These are phyloP conservation scores for Anser cygnoides DNA, from an alignment of 2,113 vertebrate genomes.

Conservation along the genomic window DNA sequence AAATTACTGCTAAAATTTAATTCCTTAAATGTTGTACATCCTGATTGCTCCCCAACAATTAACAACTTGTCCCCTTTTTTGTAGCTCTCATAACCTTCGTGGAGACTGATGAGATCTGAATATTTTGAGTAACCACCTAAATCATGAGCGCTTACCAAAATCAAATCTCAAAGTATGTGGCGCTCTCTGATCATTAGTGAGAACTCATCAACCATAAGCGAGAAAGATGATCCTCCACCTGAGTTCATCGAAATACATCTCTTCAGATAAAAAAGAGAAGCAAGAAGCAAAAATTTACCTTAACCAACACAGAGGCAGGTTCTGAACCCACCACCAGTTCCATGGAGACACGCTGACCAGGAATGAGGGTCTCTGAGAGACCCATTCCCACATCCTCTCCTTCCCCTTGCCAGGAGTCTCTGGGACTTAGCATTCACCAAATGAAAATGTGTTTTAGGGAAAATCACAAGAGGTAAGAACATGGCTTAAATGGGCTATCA, in stretches of 20 bases:
- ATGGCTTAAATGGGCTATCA: neutral
- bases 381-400: neutral
- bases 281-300: neutral
- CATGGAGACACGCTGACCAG: accelerated
- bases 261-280: neutral
- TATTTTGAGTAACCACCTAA: slow-evolving; percentile 39
- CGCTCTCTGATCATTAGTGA: neutral
- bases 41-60: slow-evolving; percentile 2
- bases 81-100: neutral
- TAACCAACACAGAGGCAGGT: neutral
- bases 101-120: neutral
- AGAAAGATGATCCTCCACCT: neutral
- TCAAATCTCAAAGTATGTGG: neutral
- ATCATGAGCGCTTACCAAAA: slow-evolving; percentile 9
- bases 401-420: neutral
- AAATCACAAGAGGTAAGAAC: neutral
- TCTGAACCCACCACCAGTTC: neutral
- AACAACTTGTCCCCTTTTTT: slow-evolving; percentile 21
- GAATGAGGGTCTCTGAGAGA: neutral
- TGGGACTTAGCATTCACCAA: neutral
- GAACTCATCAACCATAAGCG: neutral
- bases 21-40: neutral
- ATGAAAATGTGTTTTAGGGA: neutral
- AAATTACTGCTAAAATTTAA: slow-evolving; percentile 9
- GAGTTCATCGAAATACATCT: neutral